phyloP scores from a whole-genome alignment of 2,113 vertebrate species.

The Meriones unguiculatus region DNA sequence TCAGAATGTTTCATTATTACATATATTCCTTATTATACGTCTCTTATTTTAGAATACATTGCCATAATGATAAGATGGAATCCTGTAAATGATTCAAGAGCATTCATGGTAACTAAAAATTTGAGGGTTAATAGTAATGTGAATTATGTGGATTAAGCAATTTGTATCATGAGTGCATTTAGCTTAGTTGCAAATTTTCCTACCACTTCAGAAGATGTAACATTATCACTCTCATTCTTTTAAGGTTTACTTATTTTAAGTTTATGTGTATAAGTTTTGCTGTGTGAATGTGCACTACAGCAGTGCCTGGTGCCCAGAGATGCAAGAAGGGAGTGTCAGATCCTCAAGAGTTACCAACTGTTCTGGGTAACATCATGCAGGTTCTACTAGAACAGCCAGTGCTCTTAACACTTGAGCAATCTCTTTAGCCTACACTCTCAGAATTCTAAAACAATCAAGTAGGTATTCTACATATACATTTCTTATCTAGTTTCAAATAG shows the following conservation, averaged over 20 bases:
- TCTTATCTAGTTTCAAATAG: slow-evolving; percentile 24
- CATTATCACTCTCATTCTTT: background rate
- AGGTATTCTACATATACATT: background rate
- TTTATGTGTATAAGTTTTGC: background rate
- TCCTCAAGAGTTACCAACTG: background rate
- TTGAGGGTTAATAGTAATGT: slow-evolving; percentile 20
- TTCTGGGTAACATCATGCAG: too few species aligned
- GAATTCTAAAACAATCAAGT: background rate
- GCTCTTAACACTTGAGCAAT: background rate
- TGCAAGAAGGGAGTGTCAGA: background rate
- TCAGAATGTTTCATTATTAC: background rate
- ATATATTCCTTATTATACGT: background rate
- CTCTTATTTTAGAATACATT: background rate
- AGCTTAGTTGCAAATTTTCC: slow-evolving; percentile 24
- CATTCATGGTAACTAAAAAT: background rate
- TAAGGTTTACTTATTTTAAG: background rate
- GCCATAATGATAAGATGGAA: slow-evolving; percentile 33
- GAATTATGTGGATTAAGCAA: background rate
- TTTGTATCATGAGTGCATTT: slow-evolving; percentile 18
- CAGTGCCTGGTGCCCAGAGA: background rate
- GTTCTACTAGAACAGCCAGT: background rate
- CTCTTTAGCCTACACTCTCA: background rate
- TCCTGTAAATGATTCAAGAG: slow-evolving; percentile 26
- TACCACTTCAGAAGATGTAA: background rate
- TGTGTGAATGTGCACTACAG: background rate